These are phyloP conservation scores for Cheilosia scutellata DNA, from an alignment of 2,888 invertebrate genomes.

Conservation along the genomic window DNA sequence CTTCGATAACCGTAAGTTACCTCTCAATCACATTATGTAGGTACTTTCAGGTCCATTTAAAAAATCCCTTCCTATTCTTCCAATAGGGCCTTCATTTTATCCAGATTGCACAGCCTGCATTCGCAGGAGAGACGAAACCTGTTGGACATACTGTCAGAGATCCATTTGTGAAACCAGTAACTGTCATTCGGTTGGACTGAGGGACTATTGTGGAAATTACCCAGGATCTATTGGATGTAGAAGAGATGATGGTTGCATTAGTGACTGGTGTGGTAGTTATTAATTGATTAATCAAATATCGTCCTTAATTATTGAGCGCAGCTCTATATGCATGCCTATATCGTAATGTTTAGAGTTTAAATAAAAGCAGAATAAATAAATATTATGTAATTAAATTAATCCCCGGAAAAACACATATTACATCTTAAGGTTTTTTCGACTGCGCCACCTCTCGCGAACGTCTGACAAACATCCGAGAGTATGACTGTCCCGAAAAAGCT, in stretches of 20 bases:
- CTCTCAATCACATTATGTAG: neutral
- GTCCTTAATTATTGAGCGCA: no score
- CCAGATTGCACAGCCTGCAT: slow-evolving; percentile 80
- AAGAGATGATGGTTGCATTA: slow-evolving; percentile 77
- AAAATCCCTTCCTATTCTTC: neutral
- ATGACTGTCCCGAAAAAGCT: no score
- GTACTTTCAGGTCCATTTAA: neutral
- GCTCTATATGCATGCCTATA: no score
- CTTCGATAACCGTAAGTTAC: slow-evolving; percentile 5
- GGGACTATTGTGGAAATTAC: slow-evolving; percentile 77
- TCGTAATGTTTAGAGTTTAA: no score
- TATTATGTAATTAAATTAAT: no score
- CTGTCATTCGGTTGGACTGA: slow-evolving; percentile 78
- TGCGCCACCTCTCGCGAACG: no score
- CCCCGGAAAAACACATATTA: no score
- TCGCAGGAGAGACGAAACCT: slow-evolving; percentile 48
- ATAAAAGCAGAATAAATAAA: no score
- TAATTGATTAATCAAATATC: neutral
- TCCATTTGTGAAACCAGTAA: slow-evolving; percentile 76
- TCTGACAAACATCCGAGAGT: no score
- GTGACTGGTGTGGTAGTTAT: slow-evolving; percentile 58
- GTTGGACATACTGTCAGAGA: slow-evolving; percentile 79
- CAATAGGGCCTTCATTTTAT: slow-evolving; percentile 73
- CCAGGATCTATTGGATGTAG: slow-evolving; percentile 77
- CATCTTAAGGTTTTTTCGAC: no score